phyloP scores from a whole-genome alignment of 2,888 invertebrate species.

The Apodemia duryi region DNA sequence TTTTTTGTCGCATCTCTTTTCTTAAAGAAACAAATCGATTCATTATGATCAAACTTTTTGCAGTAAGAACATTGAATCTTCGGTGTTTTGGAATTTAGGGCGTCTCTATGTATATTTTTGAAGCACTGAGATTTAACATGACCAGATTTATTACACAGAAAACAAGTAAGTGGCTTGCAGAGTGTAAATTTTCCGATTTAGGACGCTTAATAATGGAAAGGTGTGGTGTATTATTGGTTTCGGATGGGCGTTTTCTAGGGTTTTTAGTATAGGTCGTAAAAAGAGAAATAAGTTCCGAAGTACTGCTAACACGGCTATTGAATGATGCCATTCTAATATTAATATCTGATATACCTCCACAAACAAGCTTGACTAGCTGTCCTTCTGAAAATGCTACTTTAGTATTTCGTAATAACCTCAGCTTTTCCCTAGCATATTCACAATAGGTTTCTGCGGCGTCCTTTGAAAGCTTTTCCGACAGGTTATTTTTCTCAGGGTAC shows the following conservation, averaged over 20 bases:
- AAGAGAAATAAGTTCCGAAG: conserved; percentile 32
- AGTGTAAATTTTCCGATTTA: no score
- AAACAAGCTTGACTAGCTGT: conserved; percentile 30
- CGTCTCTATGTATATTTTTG: no score
- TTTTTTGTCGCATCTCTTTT: no score
- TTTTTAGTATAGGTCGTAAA: conserved; percentile 31
- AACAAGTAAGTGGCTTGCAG: no score
- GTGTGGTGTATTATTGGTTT: conserved; percentile 4
- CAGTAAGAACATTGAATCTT: no score
- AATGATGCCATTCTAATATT: conserved; percentile 33
- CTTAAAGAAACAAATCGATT: no score
- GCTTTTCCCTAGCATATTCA: conserved; percentile 33
- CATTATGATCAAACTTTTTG: no score
- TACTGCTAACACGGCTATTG: conserved; percentile 30
- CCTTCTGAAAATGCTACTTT: conserved; percentile 27
- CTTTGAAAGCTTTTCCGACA: conserved; percentile 29
- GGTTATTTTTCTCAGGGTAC: conserved; percentile 31
- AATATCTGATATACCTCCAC: conserved; percentile 30
- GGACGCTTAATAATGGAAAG: no score
- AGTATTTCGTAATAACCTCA: conserved; percentile 26
- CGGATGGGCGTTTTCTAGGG: conserved; percentile 24
- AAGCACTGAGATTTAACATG: no score
- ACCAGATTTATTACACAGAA: no score
- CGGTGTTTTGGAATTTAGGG: no score
- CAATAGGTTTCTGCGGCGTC: conserved; percentile 30